Percentiles rank a stretch among this genome's conserved stretches.
phyloP scores from a whole-genome alignment of 1,140 invertebrate species.

The Scylla paramamosain region DNA sequence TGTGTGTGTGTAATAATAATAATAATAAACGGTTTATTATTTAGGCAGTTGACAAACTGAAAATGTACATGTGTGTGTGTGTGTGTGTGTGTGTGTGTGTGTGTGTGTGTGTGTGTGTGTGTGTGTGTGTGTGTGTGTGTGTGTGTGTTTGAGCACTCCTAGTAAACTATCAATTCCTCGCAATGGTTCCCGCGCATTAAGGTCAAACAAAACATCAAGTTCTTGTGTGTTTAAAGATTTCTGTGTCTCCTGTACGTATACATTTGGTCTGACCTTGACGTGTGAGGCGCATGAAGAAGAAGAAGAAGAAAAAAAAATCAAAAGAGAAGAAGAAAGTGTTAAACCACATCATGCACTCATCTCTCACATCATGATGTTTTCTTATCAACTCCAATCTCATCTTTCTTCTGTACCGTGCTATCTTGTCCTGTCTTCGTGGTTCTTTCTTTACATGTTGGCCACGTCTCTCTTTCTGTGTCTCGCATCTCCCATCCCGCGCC shows the following conservation, averaged over 20 bases:
- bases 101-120: neutral
- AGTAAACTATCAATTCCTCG: too few relatives aligned
- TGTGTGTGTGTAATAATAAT: too few relatives aligned
- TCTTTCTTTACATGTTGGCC: neutral
- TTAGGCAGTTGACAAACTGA: too few relatives aligned
- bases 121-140: neutral
- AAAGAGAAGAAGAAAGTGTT: neutral
- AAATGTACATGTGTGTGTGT: too few relatives aligned
- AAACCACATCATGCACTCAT: neutral
- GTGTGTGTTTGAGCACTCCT: too few relatives aligned
- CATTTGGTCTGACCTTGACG: neutral
- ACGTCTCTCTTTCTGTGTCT: neutral
- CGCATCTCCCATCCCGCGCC: neutral
- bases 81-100: too few relatives aligned
- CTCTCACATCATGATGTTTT: neutral
- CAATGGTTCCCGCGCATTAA: too few relatives aligned
- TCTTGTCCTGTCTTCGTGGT: neutral
- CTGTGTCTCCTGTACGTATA: too few relatives aligned
- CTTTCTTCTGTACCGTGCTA: neutral
- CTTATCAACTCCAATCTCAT: neutral
- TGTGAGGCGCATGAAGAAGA: neutral
- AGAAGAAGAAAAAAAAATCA: neutral
- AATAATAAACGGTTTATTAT: too few relatives aligned
- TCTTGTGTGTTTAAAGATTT: too few relatives aligned
- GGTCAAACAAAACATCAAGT: too few relatives aligned